Evolutionary conservation across 2,113 vertebrate genomes (phyloP).

Genomic region (Corythaixoides concolor): DNA sequence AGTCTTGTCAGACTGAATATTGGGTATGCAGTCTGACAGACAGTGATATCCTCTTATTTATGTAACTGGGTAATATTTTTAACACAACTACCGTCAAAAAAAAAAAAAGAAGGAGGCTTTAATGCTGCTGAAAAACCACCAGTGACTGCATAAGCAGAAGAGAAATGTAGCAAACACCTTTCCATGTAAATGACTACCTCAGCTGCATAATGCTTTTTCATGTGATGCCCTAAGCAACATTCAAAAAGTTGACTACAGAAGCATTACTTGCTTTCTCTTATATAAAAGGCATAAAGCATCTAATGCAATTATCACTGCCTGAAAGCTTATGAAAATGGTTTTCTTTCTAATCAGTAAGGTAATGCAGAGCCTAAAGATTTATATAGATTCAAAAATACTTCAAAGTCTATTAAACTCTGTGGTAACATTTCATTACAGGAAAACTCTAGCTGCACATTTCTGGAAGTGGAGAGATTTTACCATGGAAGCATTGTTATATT

Average conservation of each 20-base stretch:
- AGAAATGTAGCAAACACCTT: slow-evolving; percentile 20
- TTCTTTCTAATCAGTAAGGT: not conserved
- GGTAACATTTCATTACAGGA: not conserved
- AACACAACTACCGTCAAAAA: slow-evolving; percentile 7
- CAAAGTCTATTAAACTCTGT: not conserved
- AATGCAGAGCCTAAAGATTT: not conserved
- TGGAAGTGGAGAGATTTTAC: not conserved
- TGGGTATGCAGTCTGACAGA: slow-evolving; percentile 33
- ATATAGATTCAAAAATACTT: not conserved
- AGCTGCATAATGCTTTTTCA: not conserved
- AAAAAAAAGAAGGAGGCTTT: not conserved
- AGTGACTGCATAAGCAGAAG: not conserved
- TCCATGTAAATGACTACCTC: not conserved
- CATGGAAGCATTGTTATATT: not conserved
- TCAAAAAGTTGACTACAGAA: not conserved
- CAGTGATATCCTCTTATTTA: slow-evolving; percentile 16
- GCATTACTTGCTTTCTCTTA: not conserved
- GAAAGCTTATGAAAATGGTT: not conserved
- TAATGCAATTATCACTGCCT: not conserved
- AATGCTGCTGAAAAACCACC: not conserved
- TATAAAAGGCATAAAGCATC: not conserved
- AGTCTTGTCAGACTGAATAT: slow-evolving; percentile 3
- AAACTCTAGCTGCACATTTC: not conserved
- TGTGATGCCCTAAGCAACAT: not conserved
- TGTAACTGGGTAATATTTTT: slow-evolving; percentile 38